phyloP scores from a whole-genome alignment of 2,888 invertebrate species.

The Leucozona laternaria region DNA sequence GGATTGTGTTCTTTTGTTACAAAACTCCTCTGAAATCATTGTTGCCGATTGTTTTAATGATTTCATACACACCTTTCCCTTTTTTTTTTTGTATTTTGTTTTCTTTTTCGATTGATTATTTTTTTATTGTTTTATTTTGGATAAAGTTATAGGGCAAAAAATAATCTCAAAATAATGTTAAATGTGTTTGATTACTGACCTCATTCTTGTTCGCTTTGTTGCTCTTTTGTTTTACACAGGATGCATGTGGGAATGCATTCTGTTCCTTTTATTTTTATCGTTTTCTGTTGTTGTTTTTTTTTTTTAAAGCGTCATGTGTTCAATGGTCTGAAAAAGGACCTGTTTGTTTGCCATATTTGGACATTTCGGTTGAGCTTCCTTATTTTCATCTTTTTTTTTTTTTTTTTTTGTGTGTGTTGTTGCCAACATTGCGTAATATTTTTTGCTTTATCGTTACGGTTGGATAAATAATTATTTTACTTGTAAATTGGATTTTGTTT shows the following conservation, averaged over 20 bases:
- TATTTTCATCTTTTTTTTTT: not conserved
- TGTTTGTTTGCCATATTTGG: constrained; percentile 51
- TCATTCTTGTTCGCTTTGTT: constrained; percentile 57
- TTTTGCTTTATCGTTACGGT: constrained; percentile 45
- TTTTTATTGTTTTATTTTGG: constrained; percentile 4
- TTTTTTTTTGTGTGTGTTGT: no score
- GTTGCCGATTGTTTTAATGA: constrained; percentile 70
- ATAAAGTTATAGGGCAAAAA: not conserved
- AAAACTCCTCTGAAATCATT: constrained; percentile 47
- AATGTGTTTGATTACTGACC: constrained; percentile 68
- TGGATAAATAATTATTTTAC: constrained; percentile 50
- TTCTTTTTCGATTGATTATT: not conserved
- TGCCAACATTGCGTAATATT: constrained; percentile 47
- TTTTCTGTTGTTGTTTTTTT: not conserved
- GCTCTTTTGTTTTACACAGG: constrained; percentile 47
- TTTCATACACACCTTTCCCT: constrained; percentile 72
- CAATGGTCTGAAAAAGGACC: constrained; percentile 57
- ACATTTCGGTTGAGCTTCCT: constrained; percentile 42
- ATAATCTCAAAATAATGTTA: not conserved
- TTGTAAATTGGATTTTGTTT: constrained; percentile 60
- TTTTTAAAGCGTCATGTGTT: constrained; percentile 16
- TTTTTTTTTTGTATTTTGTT: constrained; percentile 36
- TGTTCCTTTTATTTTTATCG: constrained; percentile 9
- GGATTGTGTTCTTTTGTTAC: constrained; percentile 60
- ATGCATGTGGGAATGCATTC: constrained; percentile 32